Evolutionary conservation across 92 coral and sea anemone genomes (phyloP).

Genomic region (Epizoanthus ramosus): DNA sequence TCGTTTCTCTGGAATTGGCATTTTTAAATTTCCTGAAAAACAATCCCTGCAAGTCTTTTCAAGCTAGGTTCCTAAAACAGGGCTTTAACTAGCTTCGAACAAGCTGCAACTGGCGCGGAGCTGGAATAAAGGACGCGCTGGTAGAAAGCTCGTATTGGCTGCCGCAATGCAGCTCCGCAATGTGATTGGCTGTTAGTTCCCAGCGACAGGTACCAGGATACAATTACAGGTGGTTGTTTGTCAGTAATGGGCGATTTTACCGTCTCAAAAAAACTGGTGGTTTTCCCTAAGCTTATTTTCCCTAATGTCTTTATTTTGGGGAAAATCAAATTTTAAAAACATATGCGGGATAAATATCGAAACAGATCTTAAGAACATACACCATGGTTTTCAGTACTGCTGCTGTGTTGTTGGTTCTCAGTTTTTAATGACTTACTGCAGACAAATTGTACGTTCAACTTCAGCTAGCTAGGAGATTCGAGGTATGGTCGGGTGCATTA

Average conservation of each 20-base stretch:
- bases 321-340: no score
- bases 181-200: constrained; percentile 9
- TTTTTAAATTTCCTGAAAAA: constrained; percentile 26
- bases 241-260: constrained; percentile 7
- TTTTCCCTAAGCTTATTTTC: constrained; percentile 31
- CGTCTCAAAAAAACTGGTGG: constrained; percentile 7
- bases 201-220: constrained; percentile 28
- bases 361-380: no score
- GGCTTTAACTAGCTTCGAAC: background rate
- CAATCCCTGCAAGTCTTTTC: constrained; percentile 1
- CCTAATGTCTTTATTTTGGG: background rate
- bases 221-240: constrained; percentile 39
- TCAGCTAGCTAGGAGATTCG: no score
- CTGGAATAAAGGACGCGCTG: constrained; percentile 22
- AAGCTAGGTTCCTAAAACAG: constrained; percentile 11
- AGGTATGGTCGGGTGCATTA: no score
- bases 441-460: no score
- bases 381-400: no score
- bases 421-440: no score
- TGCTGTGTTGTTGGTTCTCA: no score
- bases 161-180: background rate
- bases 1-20: constrained; percentile 82
- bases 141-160: constrained; percentile 7
- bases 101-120: constrained; percentile 9
- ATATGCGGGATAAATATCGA: no score